Base-by-base conservation (phyloP, 2,797 vertebrate genomes). In the Rhynchonycteris naso region DNA sequence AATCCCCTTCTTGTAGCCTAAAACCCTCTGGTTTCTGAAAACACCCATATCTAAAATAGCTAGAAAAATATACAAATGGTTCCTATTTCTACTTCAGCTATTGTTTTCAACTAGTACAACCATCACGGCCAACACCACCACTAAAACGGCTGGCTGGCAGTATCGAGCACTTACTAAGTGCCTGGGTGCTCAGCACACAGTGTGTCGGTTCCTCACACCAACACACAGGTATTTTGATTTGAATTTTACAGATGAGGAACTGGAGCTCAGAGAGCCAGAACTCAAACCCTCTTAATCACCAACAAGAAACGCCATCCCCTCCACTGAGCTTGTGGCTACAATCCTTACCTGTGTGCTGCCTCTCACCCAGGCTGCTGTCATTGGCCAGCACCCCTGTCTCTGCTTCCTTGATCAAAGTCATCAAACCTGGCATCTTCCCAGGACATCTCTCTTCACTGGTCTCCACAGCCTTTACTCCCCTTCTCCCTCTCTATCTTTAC, bases 1-100 rank as follows among this genome's bases (percentile, higher is more conserved):
- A 33, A 76, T 28, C 35, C 26, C 83, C 33, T 88, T 71, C 50
- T 22, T 50, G 56, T 58, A 47, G 59, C 52, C n/a, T 14, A 24
- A 63, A 66, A 30, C 15, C 66, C 56, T 66, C 47, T 79, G 76
- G 33, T 63, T 90, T 91, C 95, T 88, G 88, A 76, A 91, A 90
- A 93, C 1, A 78, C 16, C 14, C 65, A 9, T 3, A 78, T 79
- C 81, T 30, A 22, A 59, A 78, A 59, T 19, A 65, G 65, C 61
- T 26, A 81, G 38, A 24, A 87, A 96, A 78, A 21, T 1, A 2
- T 22, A 69, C 72, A 21, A 43, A 22, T 4, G 14, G 63, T 2
- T 54, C 56, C 35, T 15, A 21, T 26, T 81, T 87, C 78, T 24
- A 22, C 30, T 35, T 71, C 22, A 7, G 76, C 94, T 61, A 38